phyloP scores from a whole-genome alignment of 37 sponge, comb jelly and placozoan genomes.

The Corticium candelabrum region DNA sequence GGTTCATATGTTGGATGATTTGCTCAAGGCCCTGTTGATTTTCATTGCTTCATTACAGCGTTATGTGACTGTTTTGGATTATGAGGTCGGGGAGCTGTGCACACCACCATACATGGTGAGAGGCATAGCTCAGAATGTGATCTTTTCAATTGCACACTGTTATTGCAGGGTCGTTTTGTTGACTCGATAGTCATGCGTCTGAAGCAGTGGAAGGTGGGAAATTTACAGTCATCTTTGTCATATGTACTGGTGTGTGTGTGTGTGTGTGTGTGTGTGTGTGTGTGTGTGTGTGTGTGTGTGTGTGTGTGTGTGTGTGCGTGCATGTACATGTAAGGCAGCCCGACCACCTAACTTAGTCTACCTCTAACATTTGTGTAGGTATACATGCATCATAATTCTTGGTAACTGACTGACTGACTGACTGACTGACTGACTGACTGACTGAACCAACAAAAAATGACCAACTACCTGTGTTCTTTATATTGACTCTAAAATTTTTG shows the following conservation, averaged over 20 bases:
- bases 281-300: background rate
- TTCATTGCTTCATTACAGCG: background rate
- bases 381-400: no score
- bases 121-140: no score
- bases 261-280: constrained; percentile 7
- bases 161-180: background rate
- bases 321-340: background rate
- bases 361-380: no score
- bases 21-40: background rate
- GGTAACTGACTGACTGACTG: no score
- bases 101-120: background rate
- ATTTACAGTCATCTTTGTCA: no score
- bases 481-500: no score
- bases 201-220: constrained; percentile 1
- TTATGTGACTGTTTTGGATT: background rate
- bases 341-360: background rate
- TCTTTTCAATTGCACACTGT: no score
- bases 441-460: no score
- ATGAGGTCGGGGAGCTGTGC: background rate
- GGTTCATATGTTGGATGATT: background rate
- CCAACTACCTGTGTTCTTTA: no score
- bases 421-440: no score
- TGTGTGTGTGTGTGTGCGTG: background rate
- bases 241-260: constrained; percentile 13
- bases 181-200: background rate